Evolutionary conservation across 2,113 vertebrate species (phyloP).

Genomic region (Coracopsis vasa): DNA sequence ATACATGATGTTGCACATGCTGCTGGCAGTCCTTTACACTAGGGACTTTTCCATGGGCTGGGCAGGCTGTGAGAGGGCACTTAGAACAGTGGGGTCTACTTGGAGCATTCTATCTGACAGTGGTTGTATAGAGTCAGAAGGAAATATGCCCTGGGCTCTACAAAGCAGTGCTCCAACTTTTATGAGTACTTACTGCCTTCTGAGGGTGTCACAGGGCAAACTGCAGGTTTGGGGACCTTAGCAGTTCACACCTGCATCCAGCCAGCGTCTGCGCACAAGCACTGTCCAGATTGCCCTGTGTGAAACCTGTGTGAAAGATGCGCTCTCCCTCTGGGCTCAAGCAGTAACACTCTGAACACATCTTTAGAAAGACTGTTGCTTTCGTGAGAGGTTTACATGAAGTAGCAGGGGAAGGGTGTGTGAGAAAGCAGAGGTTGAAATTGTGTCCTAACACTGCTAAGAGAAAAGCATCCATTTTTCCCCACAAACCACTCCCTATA

Average conservation of each 20-base stretch:
- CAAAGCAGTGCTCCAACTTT: background rate
- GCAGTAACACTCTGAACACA: background rate
- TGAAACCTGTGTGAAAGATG: background rate
- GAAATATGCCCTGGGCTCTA: background rate
- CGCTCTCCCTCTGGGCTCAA: background rate
- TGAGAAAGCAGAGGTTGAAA: background rate
- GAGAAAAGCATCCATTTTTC: background rate
- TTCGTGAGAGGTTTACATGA: background rate
- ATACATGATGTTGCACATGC: accelerated
- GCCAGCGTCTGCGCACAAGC: background rate
- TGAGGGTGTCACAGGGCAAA: background rate
- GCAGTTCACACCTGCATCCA: background rate
- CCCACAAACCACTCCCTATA: background rate
- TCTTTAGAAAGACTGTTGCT: background rate
- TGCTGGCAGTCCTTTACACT: background rate
- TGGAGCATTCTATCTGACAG: background rate
- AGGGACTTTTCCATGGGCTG: background rate
- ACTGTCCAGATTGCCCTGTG: background rate
- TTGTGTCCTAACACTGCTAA: background rate
- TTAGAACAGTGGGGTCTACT: background rate
- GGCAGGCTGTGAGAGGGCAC: background rate
- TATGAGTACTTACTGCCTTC: background rate
- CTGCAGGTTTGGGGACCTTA: background rate
- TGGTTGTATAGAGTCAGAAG: background rate
- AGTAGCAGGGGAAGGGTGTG: background rate